Evolutionary conservation across 2,113 vertebrate species (phyloP).

Genomic region (Mastomys natalensis): DNA sequence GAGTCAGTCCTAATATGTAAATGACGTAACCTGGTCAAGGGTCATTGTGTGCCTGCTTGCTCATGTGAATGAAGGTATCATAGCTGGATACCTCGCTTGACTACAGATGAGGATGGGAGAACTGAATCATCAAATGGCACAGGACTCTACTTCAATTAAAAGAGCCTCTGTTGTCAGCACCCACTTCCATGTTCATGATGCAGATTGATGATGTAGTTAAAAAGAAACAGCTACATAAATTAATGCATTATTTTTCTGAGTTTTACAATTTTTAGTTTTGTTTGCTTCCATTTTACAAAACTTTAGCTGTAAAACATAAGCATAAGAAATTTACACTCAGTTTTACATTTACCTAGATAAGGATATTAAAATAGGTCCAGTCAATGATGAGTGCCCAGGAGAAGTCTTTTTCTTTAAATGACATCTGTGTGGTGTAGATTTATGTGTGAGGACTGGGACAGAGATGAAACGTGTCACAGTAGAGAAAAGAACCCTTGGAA

Average conservation of each 20-base stretch:
- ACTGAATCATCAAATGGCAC: constrained; percentile 52
- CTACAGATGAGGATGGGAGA: constrained; percentile 41
- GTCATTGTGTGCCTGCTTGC: constrained; percentile 51
- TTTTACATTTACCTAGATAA: constrained; percentile 33
- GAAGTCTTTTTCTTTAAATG: constrained; percentile 14
- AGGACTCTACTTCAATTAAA: neutral
- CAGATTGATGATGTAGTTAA: neutral
- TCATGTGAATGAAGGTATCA: constrained; percentile 38
- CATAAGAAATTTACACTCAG: constrained; percentile 19
- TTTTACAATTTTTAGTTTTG: constrained; percentile 42
- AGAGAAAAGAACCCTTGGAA: neutral
- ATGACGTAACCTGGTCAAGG: constrained; percentile 68
- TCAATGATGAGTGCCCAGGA: constrained; percentile 17
- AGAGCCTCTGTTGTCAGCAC: neutral
- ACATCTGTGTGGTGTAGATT: neutral
- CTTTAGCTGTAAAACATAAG: constrained; percentile 37
- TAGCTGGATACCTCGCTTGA: neutral
- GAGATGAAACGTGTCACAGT: neutral
- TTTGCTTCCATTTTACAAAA: constrained; percentile 45
- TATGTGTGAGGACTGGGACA: neutral
- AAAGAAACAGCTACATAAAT: neutral
- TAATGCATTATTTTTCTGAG: constrained; percentile 16
- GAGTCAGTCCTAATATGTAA: constrained; percentile 42
- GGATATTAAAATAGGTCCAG: constrained; percentile 15
- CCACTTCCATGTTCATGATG: neutral